phyloP scores from a whole-genome alignment of 2,797 vertebrate species.

The Hylomyscus alleni region DNA sequence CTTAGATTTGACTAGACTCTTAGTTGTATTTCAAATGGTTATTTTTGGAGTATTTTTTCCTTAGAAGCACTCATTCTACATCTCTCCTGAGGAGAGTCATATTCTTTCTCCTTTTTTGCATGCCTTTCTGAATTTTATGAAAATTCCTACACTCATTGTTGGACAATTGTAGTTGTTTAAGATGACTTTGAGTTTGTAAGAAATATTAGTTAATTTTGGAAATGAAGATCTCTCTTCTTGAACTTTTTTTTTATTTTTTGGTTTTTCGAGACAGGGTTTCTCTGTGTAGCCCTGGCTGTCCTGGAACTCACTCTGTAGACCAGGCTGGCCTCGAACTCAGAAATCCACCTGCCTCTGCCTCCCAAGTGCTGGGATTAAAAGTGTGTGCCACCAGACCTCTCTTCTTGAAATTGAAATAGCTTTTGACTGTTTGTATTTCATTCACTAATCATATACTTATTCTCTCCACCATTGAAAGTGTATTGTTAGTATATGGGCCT shows the following conservation, averaged over 20 bases:
- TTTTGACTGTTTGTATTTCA: neutral
- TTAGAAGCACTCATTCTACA: conserved; percentile 22
- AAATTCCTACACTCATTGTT: neutral
- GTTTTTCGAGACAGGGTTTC: no score
- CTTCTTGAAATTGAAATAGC: conserved; percentile 38
- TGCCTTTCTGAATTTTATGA: conserved; percentile 23
- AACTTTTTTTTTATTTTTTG: no score
- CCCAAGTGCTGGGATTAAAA: no score
- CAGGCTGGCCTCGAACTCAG: no score
- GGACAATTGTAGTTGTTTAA: conserved; percentile 16
- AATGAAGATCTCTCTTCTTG: no score
- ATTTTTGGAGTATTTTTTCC: neutral
- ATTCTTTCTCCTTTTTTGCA: neutral
- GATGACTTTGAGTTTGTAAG: neutral
- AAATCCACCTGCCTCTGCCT: no score
- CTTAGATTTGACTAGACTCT: neutral
- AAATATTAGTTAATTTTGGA: conserved; percentile 49
- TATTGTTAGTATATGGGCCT: conserved; percentile 28
- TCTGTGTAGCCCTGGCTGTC: no score
- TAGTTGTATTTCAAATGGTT: conserved; percentile 28
- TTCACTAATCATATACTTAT: neutral
- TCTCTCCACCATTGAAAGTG: neutral
- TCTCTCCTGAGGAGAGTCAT: neutral
- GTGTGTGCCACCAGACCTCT: neutral
- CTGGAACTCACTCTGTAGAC: no score